Evolutionary conservation across 2,888 invertebrate genomes (phyloP).

Genomic region (Lutraria lutraria): DNA sequence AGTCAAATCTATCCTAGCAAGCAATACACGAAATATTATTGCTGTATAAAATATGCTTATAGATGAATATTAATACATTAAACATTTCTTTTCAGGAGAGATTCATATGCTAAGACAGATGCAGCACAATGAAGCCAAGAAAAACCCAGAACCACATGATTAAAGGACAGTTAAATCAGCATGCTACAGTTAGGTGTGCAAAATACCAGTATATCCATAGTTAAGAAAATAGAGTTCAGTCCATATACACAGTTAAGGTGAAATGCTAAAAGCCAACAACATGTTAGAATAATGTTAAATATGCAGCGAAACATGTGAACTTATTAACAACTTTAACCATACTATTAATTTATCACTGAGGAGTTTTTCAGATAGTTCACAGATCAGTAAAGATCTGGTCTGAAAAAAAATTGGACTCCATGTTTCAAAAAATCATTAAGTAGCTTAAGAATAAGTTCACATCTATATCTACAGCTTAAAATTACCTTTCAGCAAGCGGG

Average conservation of each 20-base stretch:
- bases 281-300: constrained; percentile 7
- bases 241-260: constrained; percentile 27
- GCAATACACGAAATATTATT: not conserved
- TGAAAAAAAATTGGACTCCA: too few relatives aligned
- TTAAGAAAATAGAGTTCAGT: constrained; percentile 22
- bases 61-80: not conserved
- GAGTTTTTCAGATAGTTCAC: too few relatives aligned
- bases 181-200: not conserved
- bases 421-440: too few relatives aligned
- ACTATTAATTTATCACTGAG: too few relatives aligned
- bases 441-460: not conserved
- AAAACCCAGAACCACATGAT: constrained; percentile 13
- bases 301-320: not conserved
- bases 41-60: not conserved
- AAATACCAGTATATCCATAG: constrained; percentile 5
- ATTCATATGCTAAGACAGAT: not conserved
- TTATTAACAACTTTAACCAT: not conserved
- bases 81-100: not conserved
- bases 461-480: constrained; percentile 11
- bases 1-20: constrained; percentile 21
- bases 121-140: not conserved
- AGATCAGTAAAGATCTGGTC: too few relatives aligned
- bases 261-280: constrained; percentile 39
- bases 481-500: constrained; percentile 70
- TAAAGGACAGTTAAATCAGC: not conserved